Evolutionary conservation across 2,113 vertebrate genomes (phyloP).

Genomic region (Holacanthus passer): DNA sequence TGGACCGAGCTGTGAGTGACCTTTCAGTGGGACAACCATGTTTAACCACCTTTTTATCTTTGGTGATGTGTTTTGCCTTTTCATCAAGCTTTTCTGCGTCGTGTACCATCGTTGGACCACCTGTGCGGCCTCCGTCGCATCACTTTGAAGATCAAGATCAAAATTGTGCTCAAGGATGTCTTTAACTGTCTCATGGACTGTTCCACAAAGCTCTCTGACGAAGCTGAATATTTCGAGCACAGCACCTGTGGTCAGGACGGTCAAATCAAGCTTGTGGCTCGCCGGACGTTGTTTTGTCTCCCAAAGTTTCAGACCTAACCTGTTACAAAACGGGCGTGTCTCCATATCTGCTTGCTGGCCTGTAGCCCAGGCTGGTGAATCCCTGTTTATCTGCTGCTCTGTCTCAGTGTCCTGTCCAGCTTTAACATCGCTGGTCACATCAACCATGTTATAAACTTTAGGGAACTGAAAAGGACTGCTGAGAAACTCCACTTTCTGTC

Average conservation of each 20-base stretch:
- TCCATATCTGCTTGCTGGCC: not conserved
- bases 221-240: constrained; percentile 23
- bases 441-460: not conserved
- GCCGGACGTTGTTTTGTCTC: fast-evolving
- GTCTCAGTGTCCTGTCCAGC: not conserved
- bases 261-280: constrained; percentile 37
- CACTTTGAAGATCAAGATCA: constrained; percentile 28
- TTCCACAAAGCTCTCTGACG: constrained; percentile 32
- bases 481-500: constrained; percentile 7
- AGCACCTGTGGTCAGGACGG: constrained; percentile 14
- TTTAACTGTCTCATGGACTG: not conserved
- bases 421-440: not conserved
- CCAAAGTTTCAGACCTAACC: constrained; percentile 53
- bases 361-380: not conserved
- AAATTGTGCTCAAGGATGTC: constrained; percentile 65
- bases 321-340: constrained; percentile 12
- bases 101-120: constrained; percentile 24
- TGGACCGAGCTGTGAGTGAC: fast-evolving
- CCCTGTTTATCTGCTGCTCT: not conserved
- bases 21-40: not conserved
- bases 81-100: not conserved
- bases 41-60: constrained; percentile 21
- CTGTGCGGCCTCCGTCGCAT: fast-evolving
- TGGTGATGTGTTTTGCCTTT: not conserved
- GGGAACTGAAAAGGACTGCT: constrained; percentile 16